Evolutionary conservation across 2,113 vertebrate species (phyloP), one percentile per base, ranked within the genome.

Genomic region (Piprites chloris): DNA sequence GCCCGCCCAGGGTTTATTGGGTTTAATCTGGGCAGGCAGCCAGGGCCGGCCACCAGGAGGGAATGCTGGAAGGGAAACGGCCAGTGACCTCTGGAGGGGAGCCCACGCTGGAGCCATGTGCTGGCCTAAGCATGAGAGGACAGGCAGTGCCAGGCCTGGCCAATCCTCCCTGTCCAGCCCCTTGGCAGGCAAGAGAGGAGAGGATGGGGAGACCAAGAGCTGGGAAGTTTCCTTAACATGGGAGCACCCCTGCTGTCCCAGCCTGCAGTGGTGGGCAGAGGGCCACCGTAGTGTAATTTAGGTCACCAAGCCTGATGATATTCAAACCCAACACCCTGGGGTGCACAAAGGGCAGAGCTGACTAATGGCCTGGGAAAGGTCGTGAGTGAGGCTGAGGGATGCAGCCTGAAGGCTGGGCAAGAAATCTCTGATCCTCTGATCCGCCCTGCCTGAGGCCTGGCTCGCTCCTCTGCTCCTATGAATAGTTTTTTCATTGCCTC

Each of bases 371-470:
- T 32, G 37, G 46, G 59, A 33, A 69, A 44, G 10, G 28, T 30
- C 2, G 15, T 18, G 5, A 39, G 30, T 2, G 4, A 46, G 56
- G 52, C 11, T 26, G 0, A 0, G 7, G 24, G 6, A 4, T 39
- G 65, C 3, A 7, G 50, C 37, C 33, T 3, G 5, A 12, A 46
- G 37, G 13, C 3, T 32, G 30, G 33, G 37, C n/a, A 24, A 9
- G n/a, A 62, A 52, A 28, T 28, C 21, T 17, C 27, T 30, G 67
- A 14, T 58, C n/a, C 26, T 56, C 28, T 39, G 30, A 3, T 1
- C 30, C 26, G 30, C 46, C 9, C 20, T 61, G 22, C 46, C n/a
- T 39, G 53, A 42, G 42, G 23, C n/a, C 32, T 17, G n/a, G 8
- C 49, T 74, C 1, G 1, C 21, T 63, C 6, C 0, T 58, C 56